These are phyloP conservation scores for Stratiomys singularior DNA, from an alignment of 2,888 invertebrate species.

Conservation along the genomic window DNA sequence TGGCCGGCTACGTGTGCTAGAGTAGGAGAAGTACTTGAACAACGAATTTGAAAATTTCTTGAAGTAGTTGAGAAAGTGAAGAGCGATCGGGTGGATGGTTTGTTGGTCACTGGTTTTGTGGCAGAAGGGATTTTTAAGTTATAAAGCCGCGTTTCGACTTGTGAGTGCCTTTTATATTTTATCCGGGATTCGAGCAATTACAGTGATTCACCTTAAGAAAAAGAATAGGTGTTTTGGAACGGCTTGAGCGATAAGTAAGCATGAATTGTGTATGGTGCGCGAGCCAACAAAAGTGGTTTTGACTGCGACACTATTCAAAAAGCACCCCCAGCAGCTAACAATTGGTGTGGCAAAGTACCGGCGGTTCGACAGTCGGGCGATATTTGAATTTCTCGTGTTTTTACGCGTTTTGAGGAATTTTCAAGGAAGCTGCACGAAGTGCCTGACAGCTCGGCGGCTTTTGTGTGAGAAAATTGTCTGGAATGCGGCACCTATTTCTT, in stretches of 20 bases:
- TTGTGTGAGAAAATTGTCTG: conserved; percentile 7
- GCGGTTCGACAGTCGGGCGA: not conserved
- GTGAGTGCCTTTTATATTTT: conserved; percentile 30
- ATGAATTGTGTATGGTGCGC: conserved; percentile 15
- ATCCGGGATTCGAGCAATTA: not conserved
- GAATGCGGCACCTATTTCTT: not conserved
- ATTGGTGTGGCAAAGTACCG: not conserved
- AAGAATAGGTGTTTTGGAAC: conserved; percentile 7
- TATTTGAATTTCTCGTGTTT: not conserved
- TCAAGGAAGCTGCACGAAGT: not conserved
- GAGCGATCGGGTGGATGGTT: conserved; percentile 31
- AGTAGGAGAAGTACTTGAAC: conserved; percentile 41
- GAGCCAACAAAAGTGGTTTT: not conserved
- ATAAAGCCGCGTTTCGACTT: conserved; percentile 36
- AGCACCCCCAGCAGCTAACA: not conserved
- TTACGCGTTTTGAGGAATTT: not conserved
- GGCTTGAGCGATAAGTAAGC: not conserved
- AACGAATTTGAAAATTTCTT: conserved; percentile 16
- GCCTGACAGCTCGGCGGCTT: not conserved
- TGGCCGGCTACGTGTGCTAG: conserved; percentile 7
- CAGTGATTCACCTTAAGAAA: not conserved
- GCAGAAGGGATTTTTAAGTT: conserved; percentile 35
- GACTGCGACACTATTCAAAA: not conserved
- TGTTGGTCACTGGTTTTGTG: conserved; percentile 6
- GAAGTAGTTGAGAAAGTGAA: conserved; percentile 42